Evolutionary conservation across 2,888 invertebrate genomes (phyloP), one percentile per base, ranked within the genome.

Genomic region (Chrysolina haemoptera): DNA sequence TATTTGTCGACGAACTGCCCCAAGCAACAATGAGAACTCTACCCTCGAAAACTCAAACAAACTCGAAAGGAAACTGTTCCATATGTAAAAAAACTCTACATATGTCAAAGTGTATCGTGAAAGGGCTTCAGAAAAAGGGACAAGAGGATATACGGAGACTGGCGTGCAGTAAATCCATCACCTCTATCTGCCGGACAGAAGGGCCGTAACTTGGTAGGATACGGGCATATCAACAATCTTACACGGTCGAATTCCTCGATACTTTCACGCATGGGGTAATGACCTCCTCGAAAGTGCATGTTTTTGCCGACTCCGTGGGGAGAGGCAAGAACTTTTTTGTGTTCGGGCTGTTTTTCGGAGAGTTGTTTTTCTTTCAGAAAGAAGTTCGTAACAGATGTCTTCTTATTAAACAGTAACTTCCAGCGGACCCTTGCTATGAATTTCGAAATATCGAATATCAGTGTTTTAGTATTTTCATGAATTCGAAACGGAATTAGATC

Each of bases 61-160:
- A 22, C 59, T n/a, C 55, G 11, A 55, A 55, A 55, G 55, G 12
- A 55, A 14, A 35, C 27, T 5, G 59, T 59, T 27, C 59, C 35
- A 35, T 59, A 53, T 53, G 53, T 18, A 20, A 20, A 53, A 35
- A 53, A 53, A 20, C 27, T 59, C 59, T 27, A 59, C 59, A 59
- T 59, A 59, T 59, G 59, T 59, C 59, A 59, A 59, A 59, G 35
- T 9, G 59, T 59, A 35, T 59, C n/a, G 59, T 27, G 59, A 59
- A 27, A 14, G 14, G 35, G 59, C 22, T 27, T 59, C 14, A 35
- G 35, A 59, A 59, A 35, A 59, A 59, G 59, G 59, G 59, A 59
- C 59, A 59, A 18, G 59, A n/a, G n/a, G 59, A 59, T 59, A 59
- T 59, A 22, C 22, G 59, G n/a, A 22, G 35, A 35, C 1, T 59